Evolutionary conservation across 2,797 vertebrate species (phyloP).

Genomic region (Anomalospiza imberbis): DNA sequence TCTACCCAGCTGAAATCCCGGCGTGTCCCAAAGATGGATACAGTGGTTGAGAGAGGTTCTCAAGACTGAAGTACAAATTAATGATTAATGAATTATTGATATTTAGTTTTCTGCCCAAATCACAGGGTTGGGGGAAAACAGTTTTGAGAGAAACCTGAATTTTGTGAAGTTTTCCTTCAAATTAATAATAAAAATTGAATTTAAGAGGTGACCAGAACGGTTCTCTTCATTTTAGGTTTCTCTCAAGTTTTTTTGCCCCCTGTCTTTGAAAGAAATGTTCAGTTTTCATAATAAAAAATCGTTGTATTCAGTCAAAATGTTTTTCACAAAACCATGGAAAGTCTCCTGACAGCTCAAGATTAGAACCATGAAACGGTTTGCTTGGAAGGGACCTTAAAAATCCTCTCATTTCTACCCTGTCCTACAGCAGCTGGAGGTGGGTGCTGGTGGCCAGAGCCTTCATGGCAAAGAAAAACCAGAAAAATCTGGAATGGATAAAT

Average conservation of each 20-base stretch:
- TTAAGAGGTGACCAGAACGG: background rate
- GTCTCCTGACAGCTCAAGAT: background rate
- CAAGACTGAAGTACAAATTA: background rate
- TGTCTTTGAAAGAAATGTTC: background rate
- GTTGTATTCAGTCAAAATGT: background rate
- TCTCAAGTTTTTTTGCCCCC: background rate
- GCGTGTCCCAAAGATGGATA: background rate
- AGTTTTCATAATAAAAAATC: fast-evolving
- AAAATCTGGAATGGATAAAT: background rate
- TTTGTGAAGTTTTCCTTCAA: background rate
- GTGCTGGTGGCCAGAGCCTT: background rate
- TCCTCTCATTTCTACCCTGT: background rate
- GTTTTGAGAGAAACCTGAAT: background rate
- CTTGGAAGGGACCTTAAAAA: background rate
- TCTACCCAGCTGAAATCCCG: fast-evolving
- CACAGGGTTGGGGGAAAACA: fast-evolving
- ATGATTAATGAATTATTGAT: fast-evolving
- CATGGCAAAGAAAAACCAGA: background rate
- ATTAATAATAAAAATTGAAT: background rate
- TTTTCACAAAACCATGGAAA: background rate
- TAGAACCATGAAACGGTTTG: background rate
- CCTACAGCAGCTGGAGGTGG: background rate
- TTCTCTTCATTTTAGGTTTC: background rate
- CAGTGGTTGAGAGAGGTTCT: background rate
- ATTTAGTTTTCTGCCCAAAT: background rate